phyloP scores from a whole-genome alignment of 2,888 invertebrate genomes.

The Amblyteles armatorius region DNA sequence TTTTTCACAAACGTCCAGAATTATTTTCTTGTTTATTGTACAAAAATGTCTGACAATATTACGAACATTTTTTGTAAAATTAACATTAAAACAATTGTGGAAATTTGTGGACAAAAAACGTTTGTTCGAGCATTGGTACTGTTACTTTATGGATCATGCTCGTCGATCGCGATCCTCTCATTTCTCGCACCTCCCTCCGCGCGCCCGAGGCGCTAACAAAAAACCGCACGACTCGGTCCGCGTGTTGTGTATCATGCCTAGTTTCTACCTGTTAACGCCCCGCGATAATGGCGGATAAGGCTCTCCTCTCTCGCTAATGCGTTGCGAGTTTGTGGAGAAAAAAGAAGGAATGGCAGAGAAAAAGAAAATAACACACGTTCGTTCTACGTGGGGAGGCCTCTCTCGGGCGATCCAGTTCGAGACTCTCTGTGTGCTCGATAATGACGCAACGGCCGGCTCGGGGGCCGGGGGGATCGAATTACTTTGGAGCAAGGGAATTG shows the following conservation, averaged over 20 bases:
- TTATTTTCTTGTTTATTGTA: too few species aligned
- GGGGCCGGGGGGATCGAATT: conserved; percentile 57
- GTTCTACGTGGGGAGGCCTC: conserved; percentile 18
- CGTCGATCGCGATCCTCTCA: background rate
- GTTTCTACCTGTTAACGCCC: conserved; percentile 56
- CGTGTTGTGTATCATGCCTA: conserved; percentile 15
- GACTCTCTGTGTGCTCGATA: conserved; percentile 49
- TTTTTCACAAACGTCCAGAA: too few species aligned
- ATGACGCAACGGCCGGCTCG: conserved; percentile 53
- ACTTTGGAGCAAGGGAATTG: conserved; percentile 41
- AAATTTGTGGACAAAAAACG: too few species aligned
- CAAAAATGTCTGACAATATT: too few species aligned
- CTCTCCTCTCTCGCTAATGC: conserved; percentile 52
- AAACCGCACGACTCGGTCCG: conserved; percentile 24
- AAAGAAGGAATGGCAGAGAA: background rate
- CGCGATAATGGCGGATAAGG: conserved; percentile 50
- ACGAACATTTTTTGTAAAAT: too few species aligned
- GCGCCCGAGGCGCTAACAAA: conserved; percentile 33
- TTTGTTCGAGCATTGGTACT: too few species aligned
- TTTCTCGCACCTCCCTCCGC: conserved; percentile 13
- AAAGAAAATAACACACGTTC: background rate
- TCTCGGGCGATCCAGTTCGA: conserved; percentile 15
- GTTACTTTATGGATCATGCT: too few species aligned
- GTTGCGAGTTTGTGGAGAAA: conserved; percentile 49
- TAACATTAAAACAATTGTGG: too few species aligned